These are phyloP conservation scores for Zingel zingel DNA, from an alignment of 2,113 vertebrate species.

Conservation along the genomic window DNA sequence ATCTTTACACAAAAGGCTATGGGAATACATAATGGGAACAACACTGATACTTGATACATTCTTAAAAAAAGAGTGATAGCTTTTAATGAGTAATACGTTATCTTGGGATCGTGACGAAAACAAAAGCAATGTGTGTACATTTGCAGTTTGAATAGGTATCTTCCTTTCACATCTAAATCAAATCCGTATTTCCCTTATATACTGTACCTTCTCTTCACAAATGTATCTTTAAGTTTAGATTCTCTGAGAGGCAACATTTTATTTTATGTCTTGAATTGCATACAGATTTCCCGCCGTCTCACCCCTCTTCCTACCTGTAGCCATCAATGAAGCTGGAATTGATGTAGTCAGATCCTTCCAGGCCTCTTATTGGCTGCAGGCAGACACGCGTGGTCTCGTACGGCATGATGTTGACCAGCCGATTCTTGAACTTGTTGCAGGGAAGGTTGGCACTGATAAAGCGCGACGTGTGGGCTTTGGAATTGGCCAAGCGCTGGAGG, in stretches of 20 bases:
- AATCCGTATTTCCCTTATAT: not conserved
- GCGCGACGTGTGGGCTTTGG: slow-evolving; percentile 97
- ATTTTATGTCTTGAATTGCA: not conserved
- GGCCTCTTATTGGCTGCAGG: slow-evolving; percentile 96
- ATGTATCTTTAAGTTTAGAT: not conserved
- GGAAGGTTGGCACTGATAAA: slow-evolving; percentile 99
- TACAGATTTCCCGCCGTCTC: not conserved
- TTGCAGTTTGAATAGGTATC: not conserved
- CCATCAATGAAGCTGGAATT: slow-evolving; percentile 97
- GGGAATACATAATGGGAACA: too few relatives aligned
- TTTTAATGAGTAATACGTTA: not conserved
- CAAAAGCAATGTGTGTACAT: not conserved
- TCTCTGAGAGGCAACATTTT: not conserved
- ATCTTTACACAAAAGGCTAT: not conserved
- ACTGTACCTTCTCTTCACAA: not conserved
- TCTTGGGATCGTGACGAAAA: not conserved
- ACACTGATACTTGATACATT: not conserved
- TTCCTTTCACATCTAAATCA: not conserved
- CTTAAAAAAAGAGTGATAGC: not conserved
- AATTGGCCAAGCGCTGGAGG: slow-evolving; percentile 94
- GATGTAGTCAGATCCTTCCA: slow-evolving; percentile 98
- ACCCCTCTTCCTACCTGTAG: slow-evolving; percentile 88
- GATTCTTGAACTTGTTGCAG: slow-evolving; percentile 99
- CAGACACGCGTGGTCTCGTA: slow-evolving; percentile 97
- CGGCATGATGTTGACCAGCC: slow-evolving; percentile 99